phyloP scores from a whole-genome alignment of 2,797 vertebrate genomes.

The Cynopterus sphinx region DNA sequence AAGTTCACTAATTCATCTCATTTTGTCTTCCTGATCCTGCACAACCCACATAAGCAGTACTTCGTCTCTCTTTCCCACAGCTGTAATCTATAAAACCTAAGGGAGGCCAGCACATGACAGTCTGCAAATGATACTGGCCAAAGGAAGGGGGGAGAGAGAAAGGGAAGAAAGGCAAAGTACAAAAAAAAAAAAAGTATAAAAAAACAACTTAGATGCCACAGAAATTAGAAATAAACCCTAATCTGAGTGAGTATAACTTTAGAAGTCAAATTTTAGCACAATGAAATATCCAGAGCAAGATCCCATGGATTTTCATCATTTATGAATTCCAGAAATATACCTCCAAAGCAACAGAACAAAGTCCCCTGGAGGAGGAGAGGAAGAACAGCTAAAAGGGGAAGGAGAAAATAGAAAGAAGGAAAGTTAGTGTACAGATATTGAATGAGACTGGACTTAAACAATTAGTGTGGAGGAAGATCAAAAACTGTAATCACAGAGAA shows the following conservation, averaged over 20 bases:
- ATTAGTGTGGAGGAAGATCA: fast-evolving
- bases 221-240: neutral
- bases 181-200: neutral
- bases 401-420: neutral
- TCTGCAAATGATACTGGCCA: neutral
- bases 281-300: neutral
- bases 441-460: neutral
- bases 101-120: neutral
- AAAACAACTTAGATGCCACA: neutral
- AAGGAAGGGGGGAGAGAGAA: neutral
- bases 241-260: neutral
- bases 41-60: neutral
- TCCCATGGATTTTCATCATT: neutral
- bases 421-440: neutral
- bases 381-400: neutral
- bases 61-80: neutral
- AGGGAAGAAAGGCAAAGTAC: neutral
- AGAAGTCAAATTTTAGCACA: neutral
- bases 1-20: neutral
- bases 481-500: neutral
- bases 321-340: neutral
- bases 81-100: neutral
- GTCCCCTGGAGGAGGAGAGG: neutral
- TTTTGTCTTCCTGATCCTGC: neutral
- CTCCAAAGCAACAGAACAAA: neutral